A percentile compares a stretch with the other conserved stretches of the same genome.
Conservation (phyloP, 2,797 vertebrate species). For the Pterois miles region DNA sequence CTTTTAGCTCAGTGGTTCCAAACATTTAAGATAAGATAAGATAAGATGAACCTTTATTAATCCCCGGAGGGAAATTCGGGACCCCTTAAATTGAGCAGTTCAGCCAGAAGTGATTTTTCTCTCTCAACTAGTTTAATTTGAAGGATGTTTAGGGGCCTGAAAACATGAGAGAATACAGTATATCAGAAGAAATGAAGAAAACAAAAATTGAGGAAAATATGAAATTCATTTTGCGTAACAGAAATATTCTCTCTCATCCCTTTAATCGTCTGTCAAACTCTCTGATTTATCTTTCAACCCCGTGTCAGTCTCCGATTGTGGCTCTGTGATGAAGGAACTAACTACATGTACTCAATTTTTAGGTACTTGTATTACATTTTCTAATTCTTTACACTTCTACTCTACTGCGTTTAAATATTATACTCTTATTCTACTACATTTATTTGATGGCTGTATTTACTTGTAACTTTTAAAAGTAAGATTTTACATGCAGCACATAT, state of each 20-base stretch:
- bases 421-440: neutral
- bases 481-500: neutral
- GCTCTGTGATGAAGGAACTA: neutral
- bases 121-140: neutral
- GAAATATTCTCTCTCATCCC: neutral
- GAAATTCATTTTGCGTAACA: neutral
- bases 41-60: too few relatives aligned
- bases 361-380: neutral
- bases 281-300: neutral
- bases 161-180: too few relatives aligned
- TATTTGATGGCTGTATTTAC: neutral
- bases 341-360: neutral
- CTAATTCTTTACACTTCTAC: neutral
- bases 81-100: neutral
- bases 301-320: neutral
- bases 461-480: neutral
- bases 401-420: neutral
- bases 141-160: neutral
- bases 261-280: neutral
- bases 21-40: too few relatives aligned
- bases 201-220: too few relatives aligned
- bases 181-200: neutral
- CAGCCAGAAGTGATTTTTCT: neutral
- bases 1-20: neutral
- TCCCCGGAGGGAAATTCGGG: too few relatives aligned